phyloP scores from a whole-genome alignment of 2,888 invertebrate species.

The Herminia tarsipennalis region DNA sequence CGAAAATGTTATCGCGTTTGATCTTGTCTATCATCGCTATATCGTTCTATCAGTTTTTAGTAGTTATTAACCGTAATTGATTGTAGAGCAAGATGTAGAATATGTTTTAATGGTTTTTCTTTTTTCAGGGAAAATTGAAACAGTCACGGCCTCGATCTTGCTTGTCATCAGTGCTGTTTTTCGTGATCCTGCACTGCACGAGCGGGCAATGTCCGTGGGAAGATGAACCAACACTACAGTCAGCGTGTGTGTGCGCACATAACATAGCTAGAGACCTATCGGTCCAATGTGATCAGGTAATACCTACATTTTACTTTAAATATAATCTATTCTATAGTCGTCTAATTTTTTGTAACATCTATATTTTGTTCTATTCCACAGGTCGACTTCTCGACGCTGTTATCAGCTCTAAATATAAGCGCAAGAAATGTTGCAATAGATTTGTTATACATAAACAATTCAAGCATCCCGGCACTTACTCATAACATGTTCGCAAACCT shows the following conservation, averaged over 20 bases:
- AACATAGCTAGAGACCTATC: constrained; percentile 94
- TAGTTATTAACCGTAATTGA: too few relatives aligned
- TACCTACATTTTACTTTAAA: not conserved
- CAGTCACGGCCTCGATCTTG: constrained; percentile 45
- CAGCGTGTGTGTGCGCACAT: constrained; percentile 95
- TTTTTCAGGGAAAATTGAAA: constrained; percentile 56
- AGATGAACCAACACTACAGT: constrained; percentile 89
- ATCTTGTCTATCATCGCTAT: too few relatives aligned
- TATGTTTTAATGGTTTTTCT: too few relatives aligned
- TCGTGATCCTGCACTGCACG: constrained; percentile 50
- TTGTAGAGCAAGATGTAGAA: too few relatives aligned
- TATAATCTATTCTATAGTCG: too few relatives aligned
- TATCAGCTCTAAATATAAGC: constrained; percentile 90
- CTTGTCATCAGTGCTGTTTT: constrained; percentile 51
- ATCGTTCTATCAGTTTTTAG: too few relatives aligned
- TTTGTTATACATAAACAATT: constrained; percentile 95
- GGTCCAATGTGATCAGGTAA: constrained; percentile 94
- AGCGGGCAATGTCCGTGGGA: constrained; percentile 95
- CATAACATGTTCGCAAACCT: constrained; percentile 89
- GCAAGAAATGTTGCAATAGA: constrained; percentile 90
- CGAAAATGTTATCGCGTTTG: too few relatives aligned
- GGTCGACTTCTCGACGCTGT: constrained; percentile 91
- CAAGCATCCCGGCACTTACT: constrained; percentile 89
- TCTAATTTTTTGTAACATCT: constrained; percentile 2
- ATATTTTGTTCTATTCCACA: constrained; percentile 50